These are phyloP conservation scores for Cassiopea andromeda DNA, from an alignment of 30 jellyfish, hydroid and myxozoan species.

Conservation along the genomic window DNA sequence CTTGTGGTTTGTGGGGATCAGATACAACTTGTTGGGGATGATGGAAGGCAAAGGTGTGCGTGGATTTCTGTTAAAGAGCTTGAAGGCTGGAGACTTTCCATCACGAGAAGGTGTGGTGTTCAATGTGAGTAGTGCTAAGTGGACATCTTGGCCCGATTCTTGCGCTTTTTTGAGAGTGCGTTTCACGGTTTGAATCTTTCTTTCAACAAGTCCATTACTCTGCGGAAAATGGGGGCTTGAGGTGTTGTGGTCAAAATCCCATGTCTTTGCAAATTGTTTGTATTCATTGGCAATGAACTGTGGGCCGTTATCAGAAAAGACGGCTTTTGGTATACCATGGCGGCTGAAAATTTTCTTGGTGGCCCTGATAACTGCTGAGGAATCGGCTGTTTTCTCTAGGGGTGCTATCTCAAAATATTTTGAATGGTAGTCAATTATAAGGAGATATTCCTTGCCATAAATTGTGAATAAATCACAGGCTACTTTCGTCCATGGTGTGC, in stretches of 20 bases:
- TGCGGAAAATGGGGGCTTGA: slow-evolving; percentile 65
- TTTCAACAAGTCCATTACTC: slow-evolving; percentile 75
- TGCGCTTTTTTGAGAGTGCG: slow-evolving; percentile 71
- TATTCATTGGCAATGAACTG: slow-evolving; percentile 51
- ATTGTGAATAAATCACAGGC: slow-evolving; percentile 43
- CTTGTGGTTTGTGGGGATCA: neutral
- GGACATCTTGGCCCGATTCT: slow-evolving; percentile 59
- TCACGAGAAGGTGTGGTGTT: slow-evolving; percentile 25
- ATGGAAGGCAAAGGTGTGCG: slow-evolving; percentile 29
- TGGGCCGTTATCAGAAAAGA: slow-evolving; percentile 67
- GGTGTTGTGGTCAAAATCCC: slow-evolving; percentile 64
- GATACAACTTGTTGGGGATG: neutral
- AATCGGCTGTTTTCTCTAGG: slow-evolving; percentile 49
- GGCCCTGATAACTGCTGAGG: slow-evolving; percentile 49
- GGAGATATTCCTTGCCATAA: slow-evolving; percentile 50
- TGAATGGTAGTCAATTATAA: slow-evolving; percentile 49
- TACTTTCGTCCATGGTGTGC: slow-evolving; percentile 60
- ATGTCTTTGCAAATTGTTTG: slow-evolving; percentile 47
- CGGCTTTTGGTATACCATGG: slow-evolving; percentile 52
- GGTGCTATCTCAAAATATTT: slow-evolving; percentile 61
- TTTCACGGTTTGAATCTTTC: slow-evolving; percentile 75
- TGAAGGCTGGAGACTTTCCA: slow-evolving; percentile 35
- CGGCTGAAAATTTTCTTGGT: neutral
- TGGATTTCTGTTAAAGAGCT: slow-evolving; percentile 27
- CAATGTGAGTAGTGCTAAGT: slow-evolving; percentile 32